Evolutionary conservation across 2,113 vertebrate species (phyloP), one percentile per base, ranked within the genome.

Genomic region (Epinephelus cyanopodus): DNA sequence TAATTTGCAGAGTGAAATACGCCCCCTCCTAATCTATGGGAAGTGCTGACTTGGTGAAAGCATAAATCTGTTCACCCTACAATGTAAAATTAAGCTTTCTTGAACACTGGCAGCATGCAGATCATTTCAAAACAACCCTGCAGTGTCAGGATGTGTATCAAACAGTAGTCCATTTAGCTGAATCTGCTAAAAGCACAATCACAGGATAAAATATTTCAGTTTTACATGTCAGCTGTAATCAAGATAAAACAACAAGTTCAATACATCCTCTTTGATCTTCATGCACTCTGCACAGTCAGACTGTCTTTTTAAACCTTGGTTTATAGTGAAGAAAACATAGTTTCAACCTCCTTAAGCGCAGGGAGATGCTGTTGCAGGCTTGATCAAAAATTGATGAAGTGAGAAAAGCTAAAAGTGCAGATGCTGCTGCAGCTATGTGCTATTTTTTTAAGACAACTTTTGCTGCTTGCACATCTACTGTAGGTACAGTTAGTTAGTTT

Each of bases 321-420:
- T 72, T 63, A n/a, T 18, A 61, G 9, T 25, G 4, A 50, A n/a
- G 17, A 21, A 60, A 78, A 67, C 1, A 37, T 42, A 12, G 19
- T 53, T 78, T 71, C 3, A 63, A n/a, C 17, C 25, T 54, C 54
- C 21, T 47, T 62, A 18, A 57, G 42, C n/a, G 9, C 14, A 27
- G n/a, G 19, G 8, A 73, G 50, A 47, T 10, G n/a, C 42, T 13
- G 27, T 67, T 77, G 53, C 58, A 71, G 53, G 53, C 54, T 57
- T 60, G 18, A 79, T 91, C 0, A 89, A 89, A 85, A 77, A 83
- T 62, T 57, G 4, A 83, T 84, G 54, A 57, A 60, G 58, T 54
- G 19, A 77, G 68, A 50, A 85, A 66, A 81, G 77, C 29, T 60
- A 52, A 75, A 89, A 63, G 76, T 27, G 65, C 69, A 75, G 77